Evolutionary conservation across 1,140 invertebrate species (phyloP), one percentile per base, ranked within the genome.

Genomic region (Acromyrmex echinatior): DNA sequence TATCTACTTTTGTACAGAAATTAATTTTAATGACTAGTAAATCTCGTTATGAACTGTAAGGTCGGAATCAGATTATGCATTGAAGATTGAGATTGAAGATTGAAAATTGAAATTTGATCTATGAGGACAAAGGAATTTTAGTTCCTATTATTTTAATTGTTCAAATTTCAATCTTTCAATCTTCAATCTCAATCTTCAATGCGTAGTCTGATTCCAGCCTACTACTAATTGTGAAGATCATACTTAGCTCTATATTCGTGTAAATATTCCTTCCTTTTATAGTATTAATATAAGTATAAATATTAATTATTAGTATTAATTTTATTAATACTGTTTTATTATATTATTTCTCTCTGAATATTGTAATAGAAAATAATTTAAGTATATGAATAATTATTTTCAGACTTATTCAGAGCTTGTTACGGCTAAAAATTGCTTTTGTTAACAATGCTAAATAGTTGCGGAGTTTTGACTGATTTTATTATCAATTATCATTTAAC

Each of bases 21-120:
- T 60, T 76, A 76, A 60, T 76, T 56, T 35, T 76, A 39, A 35
- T 31, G 73, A 76, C 53, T 76, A 76, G 53, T 21, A 39, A 21
- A 39, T 35, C 10, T 58, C 28, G n/a, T 3, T 12, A 18, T 71
- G 5, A n/a, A 35, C 51, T 35, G 18, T 58, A 21, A 31, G 28
- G 28, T 31, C 28, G 28, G 2, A 31, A 31, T 31, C 2, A 31
- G 2, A 31, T 0, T 31, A 31, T 3, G 28, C 28, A 31, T 31
- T 31, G 28, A 31, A 31, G 28, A 31, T 31, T 31, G 28, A 31
- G 3, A 31, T 31, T 31, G 28, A 31, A 31, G 28, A 31, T 31
- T 31, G 28, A 31, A 31, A 31, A 31, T 31, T 31, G 28, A 31
- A 31, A 31, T 31, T 31, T 31, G 31, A 31, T 5, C 4, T 31